Conservation (phyloP, 2,797 vertebrate genomes). For the Ptychadena robeensis region DNA sequence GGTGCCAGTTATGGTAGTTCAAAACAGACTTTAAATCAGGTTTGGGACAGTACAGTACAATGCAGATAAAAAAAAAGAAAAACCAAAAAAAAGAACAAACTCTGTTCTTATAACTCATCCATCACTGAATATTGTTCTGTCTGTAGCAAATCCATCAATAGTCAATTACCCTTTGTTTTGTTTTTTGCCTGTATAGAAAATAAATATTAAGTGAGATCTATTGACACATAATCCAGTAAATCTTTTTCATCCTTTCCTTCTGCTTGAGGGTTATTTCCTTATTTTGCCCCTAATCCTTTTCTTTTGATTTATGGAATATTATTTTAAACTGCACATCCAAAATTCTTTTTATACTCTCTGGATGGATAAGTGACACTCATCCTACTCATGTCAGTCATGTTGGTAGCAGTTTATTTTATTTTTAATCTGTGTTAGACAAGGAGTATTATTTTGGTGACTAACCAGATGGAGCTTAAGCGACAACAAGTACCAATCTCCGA, state of each 20-base stretch:
- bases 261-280: background rate
- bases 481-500: slow-evolving; percentile 63
- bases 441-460: slow-evolving; percentile 66
- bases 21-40: background rate
- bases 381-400: slow-evolving; percentile 33
- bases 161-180: background rate
- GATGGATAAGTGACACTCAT: background rate
- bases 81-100: no score
- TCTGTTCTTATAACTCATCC: background rate
- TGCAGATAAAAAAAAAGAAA: background rate
- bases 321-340: background rate
- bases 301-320: background rate
- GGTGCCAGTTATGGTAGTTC: no score
- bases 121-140: background rate
- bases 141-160: background rate
- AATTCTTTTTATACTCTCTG: background rate
- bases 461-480: slow-evolving; percentile 62
- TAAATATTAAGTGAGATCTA: no score
- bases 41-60: background rate
- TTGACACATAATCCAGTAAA: background rate
- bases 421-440: slow-evolving; percentile 63
- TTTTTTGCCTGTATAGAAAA: no score
- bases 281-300: background rate
- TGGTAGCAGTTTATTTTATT: slow-evolving; percentile 64
- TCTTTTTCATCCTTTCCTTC: background rate